A percentile compares a stretch with the other conserved stretches of the same genome.
Evolutionary conservation across 2,797 vertebrate species (phyloP).

Genomic region (Gymnopithys bicolor): DNA sequence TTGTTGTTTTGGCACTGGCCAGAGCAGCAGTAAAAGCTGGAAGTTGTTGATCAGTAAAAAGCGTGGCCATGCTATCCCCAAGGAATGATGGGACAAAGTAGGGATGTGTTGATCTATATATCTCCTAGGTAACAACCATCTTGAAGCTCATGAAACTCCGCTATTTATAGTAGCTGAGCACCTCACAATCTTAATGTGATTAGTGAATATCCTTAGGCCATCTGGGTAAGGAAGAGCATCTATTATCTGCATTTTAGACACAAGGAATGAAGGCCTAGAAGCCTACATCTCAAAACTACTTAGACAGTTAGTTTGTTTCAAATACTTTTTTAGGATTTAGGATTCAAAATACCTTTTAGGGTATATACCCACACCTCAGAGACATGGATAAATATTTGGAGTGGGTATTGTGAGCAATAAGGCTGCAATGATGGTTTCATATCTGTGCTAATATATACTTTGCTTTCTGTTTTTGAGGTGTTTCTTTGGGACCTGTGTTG

Average conservation of each 20-base stretch:
- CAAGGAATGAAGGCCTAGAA: background rate
- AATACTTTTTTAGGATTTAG: background rate
- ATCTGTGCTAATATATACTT: background rate
- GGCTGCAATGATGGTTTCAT: background rate
- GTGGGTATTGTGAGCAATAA: background rate
- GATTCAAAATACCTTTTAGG: background rate
- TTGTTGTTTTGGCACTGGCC: background rate
- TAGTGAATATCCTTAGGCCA: slow-evolving; percentile 54
- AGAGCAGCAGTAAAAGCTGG: background rate
- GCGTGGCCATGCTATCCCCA: background rate
- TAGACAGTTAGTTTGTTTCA: background rate
- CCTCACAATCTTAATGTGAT: slow-evolving; percentile 48
- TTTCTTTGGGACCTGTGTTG: background rate
- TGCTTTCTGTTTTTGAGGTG: background rate
- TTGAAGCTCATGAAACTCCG: background rate
- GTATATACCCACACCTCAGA: background rate
- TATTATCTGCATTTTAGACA: slow-evolving; percentile 14
- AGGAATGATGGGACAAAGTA: background rate
- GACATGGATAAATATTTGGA: background rate
- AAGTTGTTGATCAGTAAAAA: background rate
- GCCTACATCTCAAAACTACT: background rate
- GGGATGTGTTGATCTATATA: slow-evolving; percentile 4
- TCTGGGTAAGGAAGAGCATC: background rate
- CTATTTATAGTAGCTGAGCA: slow-evolving; percentile 37
- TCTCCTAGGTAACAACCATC: slow-evolving; percentile 53